Evolutionary conservation across 2,797 vertebrate genomes (phyloP).

Genomic region (Platyrinchus mystaceus): DNA sequence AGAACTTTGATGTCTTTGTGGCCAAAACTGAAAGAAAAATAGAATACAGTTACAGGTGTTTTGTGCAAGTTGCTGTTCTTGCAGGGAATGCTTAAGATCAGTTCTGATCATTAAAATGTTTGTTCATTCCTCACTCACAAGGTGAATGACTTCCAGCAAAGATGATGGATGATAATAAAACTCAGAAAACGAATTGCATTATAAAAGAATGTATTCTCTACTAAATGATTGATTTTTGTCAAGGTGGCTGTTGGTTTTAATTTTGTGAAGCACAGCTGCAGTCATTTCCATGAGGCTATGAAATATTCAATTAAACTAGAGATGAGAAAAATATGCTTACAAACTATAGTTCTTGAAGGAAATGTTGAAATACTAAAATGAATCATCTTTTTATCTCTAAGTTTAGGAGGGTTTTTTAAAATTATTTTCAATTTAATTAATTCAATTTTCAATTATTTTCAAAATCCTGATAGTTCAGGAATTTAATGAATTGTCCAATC

Average conservation of each 20-base stretch:
- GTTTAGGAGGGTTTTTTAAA: not conserved
- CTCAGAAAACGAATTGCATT: not conserved
- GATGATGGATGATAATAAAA: not conserved
- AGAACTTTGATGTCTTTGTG: not conserved
- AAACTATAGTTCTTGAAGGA: not conserved
- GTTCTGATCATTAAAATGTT: not conserved
- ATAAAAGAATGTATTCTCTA: not conserved
- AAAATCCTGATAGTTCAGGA: not conserved
- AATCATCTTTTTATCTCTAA: not conserved
- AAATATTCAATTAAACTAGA: slow-evolving; percentile 32
- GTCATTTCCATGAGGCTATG: not conserved
- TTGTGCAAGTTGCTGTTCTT: not conserved
- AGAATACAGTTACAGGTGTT: not conserved
- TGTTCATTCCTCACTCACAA: not conserved
- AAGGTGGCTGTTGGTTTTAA: not conserved
- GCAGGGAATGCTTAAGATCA: not conserved
- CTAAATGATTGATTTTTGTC: not conserved
- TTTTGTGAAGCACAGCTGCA: slow-evolving; percentile 20
- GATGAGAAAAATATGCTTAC: slow-evolving; percentile 16
- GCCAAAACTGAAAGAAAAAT: not conserved
- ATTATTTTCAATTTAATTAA: not conserved
- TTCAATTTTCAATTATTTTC: too few species aligned
- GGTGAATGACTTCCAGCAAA: not conserved
- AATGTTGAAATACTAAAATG: not conserved
- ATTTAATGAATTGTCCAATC: not conserved